Percentiles rank a stretch among this genome's conserved stretches.
phyloP scores from a whole-genome alignment of 1,140 invertebrate genomes.

The Aphelenchoides fujianensis region DNA sequence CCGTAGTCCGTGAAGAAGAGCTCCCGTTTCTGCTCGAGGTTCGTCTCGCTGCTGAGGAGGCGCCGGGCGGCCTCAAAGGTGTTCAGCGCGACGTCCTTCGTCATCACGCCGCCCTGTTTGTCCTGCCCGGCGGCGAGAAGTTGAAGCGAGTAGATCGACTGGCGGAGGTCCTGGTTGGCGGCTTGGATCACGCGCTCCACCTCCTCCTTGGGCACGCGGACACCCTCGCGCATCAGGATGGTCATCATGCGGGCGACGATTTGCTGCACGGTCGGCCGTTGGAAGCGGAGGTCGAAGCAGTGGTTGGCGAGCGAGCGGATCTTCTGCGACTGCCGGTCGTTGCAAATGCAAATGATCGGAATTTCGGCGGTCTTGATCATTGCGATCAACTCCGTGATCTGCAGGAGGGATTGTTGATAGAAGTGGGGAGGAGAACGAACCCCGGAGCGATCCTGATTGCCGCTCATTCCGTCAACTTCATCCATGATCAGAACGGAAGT shows the following conservation, averaged over 20 bases:
- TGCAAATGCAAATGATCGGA: conserved; percentile 97
- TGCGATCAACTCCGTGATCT: conserved; percentile 75
- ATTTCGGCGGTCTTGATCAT: conserved; percentile 85
- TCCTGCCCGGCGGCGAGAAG: conserved; percentile 33
- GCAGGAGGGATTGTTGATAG: conserved; percentile 4
- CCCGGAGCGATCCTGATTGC: conserved; percentile 96
- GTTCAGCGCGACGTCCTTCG: conserved; percentile 52
- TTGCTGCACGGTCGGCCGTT: conserved; percentile 79
- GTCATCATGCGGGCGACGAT: conserved; percentile 86
- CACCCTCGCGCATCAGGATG: conserved; percentile 83
- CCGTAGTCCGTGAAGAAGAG: conserved; percentile 97
- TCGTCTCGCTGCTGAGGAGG: conserved; percentile 75
- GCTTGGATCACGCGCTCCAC: conserved; percentile 79
- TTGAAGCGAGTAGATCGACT: conserved; percentile 74
- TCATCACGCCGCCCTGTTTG: conserved; percentile 11
- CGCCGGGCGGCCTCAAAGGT: conserved; percentile 88
- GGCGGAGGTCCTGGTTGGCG: conserved; percentile 86
- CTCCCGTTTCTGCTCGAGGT: conserved; percentile 74
- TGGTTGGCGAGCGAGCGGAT: conserved; percentile 88
- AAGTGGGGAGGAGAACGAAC: conserved; percentile 68
- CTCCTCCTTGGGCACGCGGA: conserved; percentile 76
- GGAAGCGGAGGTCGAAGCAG: conserved; percentile 87
- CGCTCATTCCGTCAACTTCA: conserved; percentile 99
- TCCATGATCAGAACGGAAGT: conserved; percentile 94
- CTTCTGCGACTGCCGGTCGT: conserved; percentile 88